A percentile compares a stretch with the other conserved stretches of the same genome.
Evolutionary conservation across 92 coral and sea anemone genomes (phyloP).

Genomic region (Porites evermanni): DNA sequence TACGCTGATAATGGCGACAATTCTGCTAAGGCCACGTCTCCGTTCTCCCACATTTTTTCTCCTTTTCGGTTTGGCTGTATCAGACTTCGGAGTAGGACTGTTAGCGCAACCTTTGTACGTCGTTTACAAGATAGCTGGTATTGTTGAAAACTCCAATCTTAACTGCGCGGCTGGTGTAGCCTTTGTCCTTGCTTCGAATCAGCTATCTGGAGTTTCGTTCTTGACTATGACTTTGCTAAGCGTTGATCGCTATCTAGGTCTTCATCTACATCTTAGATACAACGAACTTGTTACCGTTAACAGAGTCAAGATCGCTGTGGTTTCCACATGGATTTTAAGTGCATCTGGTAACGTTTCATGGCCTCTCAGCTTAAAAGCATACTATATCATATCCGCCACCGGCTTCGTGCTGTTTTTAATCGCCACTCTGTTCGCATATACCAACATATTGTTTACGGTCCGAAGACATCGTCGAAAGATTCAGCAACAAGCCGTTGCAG

Average conservation of each 20-base stretch:
- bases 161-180: conserved; percentile 16
- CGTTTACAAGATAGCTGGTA: conserved; percentile 17
- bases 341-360: background rate
- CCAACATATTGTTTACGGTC: background rate
- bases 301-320: conserved; percentile 19
- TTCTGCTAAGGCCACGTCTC: background rate
- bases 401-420: conserved; percentile 5
- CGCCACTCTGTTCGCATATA: conserved; percentile 2
- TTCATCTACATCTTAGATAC: conserved; percentile 18
- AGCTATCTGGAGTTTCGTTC: conserved; percentile 5
- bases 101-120: conserved; percentile 12
- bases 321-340: conserved; percentile 2
- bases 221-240: conserved; percentile 9
- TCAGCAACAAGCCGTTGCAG: background rate
- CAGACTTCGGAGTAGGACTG: conserved; percentile 20
- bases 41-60: background rate
- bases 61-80: conserved; percentile 7
- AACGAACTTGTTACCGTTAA: conserved; percentile 7
- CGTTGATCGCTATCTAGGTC: background rate
- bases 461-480: conserved; percentile 6
- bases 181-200: conserved; percentile 7
- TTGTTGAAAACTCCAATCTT: background rate
- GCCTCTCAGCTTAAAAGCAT: background rate
- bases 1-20: conserved; percentile 4
- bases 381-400: background rate